Conservation (phyloP, 2,797 vertebrate genomes). For the Microcaecilia unicolor region DNA sequence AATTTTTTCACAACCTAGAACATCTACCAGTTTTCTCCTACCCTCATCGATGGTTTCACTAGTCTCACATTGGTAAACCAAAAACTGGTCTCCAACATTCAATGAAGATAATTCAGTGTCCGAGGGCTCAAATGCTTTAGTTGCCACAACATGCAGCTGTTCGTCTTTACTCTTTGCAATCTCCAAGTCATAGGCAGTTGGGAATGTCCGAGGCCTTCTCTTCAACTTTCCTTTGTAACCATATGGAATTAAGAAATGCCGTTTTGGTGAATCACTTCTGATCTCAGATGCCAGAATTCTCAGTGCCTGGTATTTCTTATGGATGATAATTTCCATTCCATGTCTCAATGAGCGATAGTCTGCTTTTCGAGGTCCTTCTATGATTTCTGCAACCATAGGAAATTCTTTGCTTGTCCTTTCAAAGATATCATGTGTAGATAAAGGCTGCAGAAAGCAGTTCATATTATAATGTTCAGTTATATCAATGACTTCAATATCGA, state of each 20-base stretch:
- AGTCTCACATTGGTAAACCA: constrained; percentile 49
- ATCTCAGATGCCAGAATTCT: constrained; percentile 69
- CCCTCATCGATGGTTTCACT: constrained; percentile 40
- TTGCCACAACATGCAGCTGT: constrained; percentile 65
- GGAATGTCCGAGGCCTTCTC: constrained; percentile 64
- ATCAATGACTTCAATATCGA: constrained; percentile 76
- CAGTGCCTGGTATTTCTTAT: constrained; percentile 51
- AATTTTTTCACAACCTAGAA: constrained; percentile 61
- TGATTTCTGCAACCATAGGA: constrained; percentile 62
- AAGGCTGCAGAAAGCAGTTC: constrained; percentile 56
- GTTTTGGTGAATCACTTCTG: constrained; percentile 51
- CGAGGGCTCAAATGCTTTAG: constrained; percentile 52
- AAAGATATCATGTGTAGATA: constrained; percentile 59
- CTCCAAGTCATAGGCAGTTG: constrained; percentile 68
- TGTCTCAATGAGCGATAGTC: constrained; percentile 31
- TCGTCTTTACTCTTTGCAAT: constrained; percentile 59
- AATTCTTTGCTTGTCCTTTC: constrained; percentile 56
- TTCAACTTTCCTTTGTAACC: constrained; percentile 74
- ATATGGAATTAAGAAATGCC: constrained; percentile 68
- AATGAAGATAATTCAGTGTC: constrained; percentile 54
- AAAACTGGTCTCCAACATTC: constrained; percentile 64
- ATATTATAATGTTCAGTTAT: constrained; percentile 58
- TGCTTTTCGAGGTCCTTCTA: constrained; percentile 44
- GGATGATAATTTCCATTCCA: constrained; percentile 58
- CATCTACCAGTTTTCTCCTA: constrained; percentile 32